These are phyloP conservation scores for Oryzaephilus surinamensis DNA, from an alignment of 1,140 invertebrate genomes.

Conservation along the genomic window DNA sequence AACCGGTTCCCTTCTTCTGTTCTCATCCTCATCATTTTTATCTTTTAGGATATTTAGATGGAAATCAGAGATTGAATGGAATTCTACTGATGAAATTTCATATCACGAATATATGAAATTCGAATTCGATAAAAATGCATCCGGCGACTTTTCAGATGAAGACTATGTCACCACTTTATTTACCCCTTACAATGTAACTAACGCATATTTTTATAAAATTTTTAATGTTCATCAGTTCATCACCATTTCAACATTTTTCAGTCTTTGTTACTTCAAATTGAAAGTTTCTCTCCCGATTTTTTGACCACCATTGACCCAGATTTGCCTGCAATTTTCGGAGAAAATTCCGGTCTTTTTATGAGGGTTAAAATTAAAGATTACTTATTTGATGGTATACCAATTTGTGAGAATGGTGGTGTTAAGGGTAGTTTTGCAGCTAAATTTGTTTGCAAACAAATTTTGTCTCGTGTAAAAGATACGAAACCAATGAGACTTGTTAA, in stretches of 20 bases:
- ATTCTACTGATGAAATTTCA: constrained; percentile 26
- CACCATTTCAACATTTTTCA: no score
- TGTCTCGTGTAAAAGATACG: constrained; percentile 6
- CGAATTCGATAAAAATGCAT: constrained; percentile 32
- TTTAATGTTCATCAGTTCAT: no score
- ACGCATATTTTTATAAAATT: no score
- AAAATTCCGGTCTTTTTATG: background rate
- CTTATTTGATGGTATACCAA: constrained; percentile 17
- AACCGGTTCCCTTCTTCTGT: no score
- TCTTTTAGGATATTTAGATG: constrained; percentile 16
- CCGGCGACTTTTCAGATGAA: constrained; percentile 30
- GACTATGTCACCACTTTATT: constrained; percentile 35
- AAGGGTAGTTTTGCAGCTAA: constrained; percentile 14
- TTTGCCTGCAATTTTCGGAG: constrained; percentile 34
- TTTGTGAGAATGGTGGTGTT: constrained; percentile 20
- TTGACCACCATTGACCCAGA: no score
- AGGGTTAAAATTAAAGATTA: background rate
- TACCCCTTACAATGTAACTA: no score
- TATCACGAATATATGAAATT: constrained; percentile 34
- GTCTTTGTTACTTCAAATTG: no score
- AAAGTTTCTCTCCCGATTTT: no score
- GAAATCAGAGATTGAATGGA: constrained; percentile 18
- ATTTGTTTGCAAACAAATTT: constrained; percentile 18
- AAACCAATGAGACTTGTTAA: constrained; percentile 16
- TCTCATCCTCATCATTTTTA: background rate